Evolutionary conservation across 1,140 invertebrate genomes (phyloP), one percentile per base, ranked within the genome.

Genomic region (Pantala flavescens): DNA sequence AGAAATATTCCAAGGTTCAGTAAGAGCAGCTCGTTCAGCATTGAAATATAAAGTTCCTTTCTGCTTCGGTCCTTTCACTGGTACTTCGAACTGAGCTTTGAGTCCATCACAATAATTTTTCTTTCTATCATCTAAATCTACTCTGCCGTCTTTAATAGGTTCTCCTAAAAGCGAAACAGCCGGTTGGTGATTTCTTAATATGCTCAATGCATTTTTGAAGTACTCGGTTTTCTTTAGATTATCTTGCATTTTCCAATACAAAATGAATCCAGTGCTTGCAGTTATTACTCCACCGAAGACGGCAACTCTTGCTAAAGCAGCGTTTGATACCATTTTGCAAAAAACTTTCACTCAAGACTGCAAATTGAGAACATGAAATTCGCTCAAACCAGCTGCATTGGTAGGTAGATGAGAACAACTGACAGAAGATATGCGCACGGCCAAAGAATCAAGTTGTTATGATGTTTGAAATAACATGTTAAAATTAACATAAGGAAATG

Each of bases 131-230:
- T 80, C 83, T 49, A 90, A 78, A 80, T 89, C 86, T 73, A 89
- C 85, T 21, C 81, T 82, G 23, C 82, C 84, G 49, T 87, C 87
- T 80, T 85, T 87, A 10, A 90, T 88, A 0, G 89, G 89, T 78
- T 90, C 86, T 19, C 89, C 89, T 55, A 90, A 79, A 70, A 88
- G 81, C 70, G 84, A 77, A 0, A 88, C 81, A 19, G 88, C 87
- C 23, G 86, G 86, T 49, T 82, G 78, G 78, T 90, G 84, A 9
- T 77, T 80, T 55, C 86, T 80, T 9, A 90, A 77, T 14, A 78
- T 83, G 77, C 86, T 83, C 12, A 89, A 75, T 10, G 88, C 87
- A 75, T 84, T 79, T 78, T 84, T 86, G 77, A 87, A 90, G 79
- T 86, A 88, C 9, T 87, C 85, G 1, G 82, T 78, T 43, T 82